A percentile compares a stretch with the other conserved stretches of the same genome.
These are phyloP conservation scores for Triops longicaudatus DNA, from an alignment of 1,140 invertebrate species.

Conservation along the genomic window DNA sequence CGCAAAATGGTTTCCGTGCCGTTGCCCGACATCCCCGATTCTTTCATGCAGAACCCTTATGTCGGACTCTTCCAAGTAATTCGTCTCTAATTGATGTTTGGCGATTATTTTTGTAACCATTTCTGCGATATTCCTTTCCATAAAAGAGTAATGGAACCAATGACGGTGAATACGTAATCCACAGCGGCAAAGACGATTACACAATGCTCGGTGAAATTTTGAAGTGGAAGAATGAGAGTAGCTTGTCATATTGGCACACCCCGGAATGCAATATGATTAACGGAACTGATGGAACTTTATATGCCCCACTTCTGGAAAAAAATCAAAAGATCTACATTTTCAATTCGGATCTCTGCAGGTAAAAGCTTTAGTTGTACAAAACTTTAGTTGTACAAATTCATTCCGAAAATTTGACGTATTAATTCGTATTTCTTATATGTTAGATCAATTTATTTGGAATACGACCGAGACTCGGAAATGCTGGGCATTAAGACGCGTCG, in stretches of 20 bases:
- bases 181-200: conserved; percentile 21
- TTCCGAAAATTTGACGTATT: no score
- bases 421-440: no score
- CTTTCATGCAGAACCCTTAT: conserved; percentile 21
- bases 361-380: conserved; percentile 4
- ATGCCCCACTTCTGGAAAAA: conserved; percentile 35
- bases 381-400: no score
- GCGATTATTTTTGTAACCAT: background rate
- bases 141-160: conserved; percentile 25
- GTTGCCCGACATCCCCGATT: conserved; percentile 16
- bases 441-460: conserved; percentile 23
- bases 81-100: background rate
- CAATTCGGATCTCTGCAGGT: conserved; percentile 36
- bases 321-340: conserved; percentile 34
- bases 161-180: conserved; percentile 23
- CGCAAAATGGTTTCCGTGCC: background rate
- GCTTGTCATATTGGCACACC: conserved; percentile 28
- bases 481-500: conserved; percentile 22
- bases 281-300: conserved; percentile 37
- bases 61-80: conserved; percentile 27
- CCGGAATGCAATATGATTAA: conserved; percentile 34
- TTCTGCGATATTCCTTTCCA: no score
- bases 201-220: conserved; percentile 20
- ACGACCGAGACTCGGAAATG: conserved; percentile 16
- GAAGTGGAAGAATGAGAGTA: conserved; percentile 21